phyloP scores from a whole-genome alignment of 2,113 vertebrate genomes.

The Pipa parva region DNA sequence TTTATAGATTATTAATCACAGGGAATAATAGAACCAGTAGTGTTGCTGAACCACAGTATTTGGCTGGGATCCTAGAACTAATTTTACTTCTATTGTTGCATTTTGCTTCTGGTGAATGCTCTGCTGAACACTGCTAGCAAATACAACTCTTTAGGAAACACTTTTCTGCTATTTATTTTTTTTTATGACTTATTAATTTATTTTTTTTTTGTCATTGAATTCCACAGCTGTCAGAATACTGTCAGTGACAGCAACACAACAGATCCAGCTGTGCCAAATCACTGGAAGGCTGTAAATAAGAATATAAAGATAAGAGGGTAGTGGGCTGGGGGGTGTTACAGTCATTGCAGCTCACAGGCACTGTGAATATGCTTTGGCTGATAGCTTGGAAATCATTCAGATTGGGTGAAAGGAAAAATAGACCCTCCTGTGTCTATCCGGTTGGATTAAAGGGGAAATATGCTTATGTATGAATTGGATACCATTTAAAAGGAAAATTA shows the following conservation, averaged over 20 bases:
- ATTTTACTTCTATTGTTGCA: constrained; percentile 28
- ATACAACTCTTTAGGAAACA: background rate
- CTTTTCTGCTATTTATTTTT: constrained; percentile 9
- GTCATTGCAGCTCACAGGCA: no score
- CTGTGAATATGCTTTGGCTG: no score
- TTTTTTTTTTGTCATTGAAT: constrained; percentile 18
- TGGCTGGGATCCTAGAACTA: constrained; percentile 31
- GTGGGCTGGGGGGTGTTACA: no score
- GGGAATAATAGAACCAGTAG: constrained; percentile 10
- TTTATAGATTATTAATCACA: constrained; percentile 16
- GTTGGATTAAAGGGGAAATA: no score
- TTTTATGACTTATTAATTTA: background rate
- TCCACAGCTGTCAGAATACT: constrained; percentile 28
- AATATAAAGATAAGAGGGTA: constrained; percentile 12
- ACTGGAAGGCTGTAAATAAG: constrained; percentile 19
- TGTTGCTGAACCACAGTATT: constrained; percentile 23
- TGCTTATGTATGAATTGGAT: no score
- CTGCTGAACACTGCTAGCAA: constrained; percentile 9
- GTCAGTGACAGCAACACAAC: background rate
- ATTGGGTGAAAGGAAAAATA: no score
- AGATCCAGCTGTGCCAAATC: background rate
- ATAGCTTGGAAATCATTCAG: no score
- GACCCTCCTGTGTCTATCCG: no score
- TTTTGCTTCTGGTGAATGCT: constrained; percentile 12
- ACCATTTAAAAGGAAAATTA: no score